Conservation (phyloP, 2,888 invertebrate genomes). For the Hylaea fasciaria region DNA sequence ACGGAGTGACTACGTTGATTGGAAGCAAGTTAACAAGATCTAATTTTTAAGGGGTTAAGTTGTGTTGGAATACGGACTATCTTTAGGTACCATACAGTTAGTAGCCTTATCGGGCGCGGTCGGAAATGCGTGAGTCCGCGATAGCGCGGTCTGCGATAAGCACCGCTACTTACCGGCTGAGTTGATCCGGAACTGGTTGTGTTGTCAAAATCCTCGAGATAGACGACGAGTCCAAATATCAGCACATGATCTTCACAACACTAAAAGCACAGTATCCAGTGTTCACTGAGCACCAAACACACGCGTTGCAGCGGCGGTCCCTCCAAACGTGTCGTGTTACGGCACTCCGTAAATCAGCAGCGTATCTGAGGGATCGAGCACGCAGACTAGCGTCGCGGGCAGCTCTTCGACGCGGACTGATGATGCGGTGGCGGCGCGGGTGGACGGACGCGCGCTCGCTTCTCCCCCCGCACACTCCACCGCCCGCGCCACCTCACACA, state of each 20-base stretch:
- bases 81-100: constrained; percentile 59
- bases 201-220: constrained; percentile 78
- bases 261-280: constrained; percentile 78
- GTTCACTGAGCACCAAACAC: constrained; percentile 80
- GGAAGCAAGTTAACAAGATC: not conserved
- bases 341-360: constrained; percentile 84
- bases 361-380: constrained; percentile 83
- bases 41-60: not conserved
- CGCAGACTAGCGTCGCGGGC: constrained; percentile 79
- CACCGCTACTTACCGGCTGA: constrained; percentile 83
- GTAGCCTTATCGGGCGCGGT: constrained; percentile 82
- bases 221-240: constrained; percentile 65
- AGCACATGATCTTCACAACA: constrained; percentile 82
- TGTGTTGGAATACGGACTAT: constrained; percentile 53
- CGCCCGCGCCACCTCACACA: constrained; percentile 67
- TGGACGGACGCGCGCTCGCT: constrained; percentile 78
- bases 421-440: constrained; percentile 79
- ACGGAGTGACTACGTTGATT: constrained; percentile 2
- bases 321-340: constrained; percentile 85
- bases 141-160: constrained; percentile 82
- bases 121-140: constrained; percentile 84
- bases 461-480: constrained; percentile 55
- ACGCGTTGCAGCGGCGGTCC: constrained; percentile 79
- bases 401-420: constrained; percentile 83
- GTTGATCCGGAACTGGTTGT: constrained; percentile 82